Evolutionary conservation across 2,113 vertebrate species (phyloP).

Genomic region (Hemiscyllium ocellatum): DNA sequence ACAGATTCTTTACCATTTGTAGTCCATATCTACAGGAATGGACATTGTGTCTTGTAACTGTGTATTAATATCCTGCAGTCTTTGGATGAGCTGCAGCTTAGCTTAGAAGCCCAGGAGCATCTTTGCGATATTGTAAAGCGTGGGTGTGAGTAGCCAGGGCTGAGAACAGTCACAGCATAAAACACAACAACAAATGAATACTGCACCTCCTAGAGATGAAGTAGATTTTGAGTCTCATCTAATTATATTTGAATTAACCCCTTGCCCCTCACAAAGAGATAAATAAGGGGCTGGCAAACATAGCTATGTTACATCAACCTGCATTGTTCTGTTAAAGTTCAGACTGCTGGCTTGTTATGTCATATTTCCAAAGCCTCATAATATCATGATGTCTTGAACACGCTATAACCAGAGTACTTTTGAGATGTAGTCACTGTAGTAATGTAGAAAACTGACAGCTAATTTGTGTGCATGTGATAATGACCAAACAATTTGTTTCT

Average conservation of each 20-base stretch:
- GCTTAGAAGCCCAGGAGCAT: neutral
- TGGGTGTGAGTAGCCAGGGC: neutral
- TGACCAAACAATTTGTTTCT: neutral
- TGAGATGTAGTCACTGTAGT: neutral
- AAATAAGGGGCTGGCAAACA: neutral
- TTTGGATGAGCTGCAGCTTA: neutral
- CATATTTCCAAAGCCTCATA: neutral
- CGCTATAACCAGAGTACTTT: neutral
- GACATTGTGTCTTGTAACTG: neutral
- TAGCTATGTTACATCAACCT: neutral
- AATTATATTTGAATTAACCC: neutral
- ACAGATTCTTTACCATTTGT: neutral
- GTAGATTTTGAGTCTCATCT: neutral
- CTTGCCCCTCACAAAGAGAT: neutral
- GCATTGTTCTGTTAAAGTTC: neutral
- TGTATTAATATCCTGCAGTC: neutral
- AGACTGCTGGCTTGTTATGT: neutral
- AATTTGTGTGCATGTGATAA: neutral
- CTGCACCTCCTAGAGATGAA: neutral
- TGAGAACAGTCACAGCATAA: neutral
- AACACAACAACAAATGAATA: neutral
- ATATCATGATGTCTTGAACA: neutral
- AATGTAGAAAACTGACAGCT: neutral
- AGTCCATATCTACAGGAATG: neutral
- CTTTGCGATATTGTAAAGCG: neutral